phyloP scores from a whole-genome alignment of 1,140 invertebrate species.

The Trachymyrmex cornetzi region DNA sequence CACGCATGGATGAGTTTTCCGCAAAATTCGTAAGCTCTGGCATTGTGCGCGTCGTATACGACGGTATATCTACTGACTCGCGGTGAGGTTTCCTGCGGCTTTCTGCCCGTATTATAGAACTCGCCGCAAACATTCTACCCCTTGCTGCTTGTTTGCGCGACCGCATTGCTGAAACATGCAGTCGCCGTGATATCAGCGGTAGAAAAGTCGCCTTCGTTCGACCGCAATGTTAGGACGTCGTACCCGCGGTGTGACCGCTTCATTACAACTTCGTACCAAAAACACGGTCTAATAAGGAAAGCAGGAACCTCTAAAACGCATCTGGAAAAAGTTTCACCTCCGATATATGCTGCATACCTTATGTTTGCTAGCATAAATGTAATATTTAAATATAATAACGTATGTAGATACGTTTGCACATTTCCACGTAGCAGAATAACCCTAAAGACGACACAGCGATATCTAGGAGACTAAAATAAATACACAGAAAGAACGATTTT shows the following conservation, averaged over 20 bases:
- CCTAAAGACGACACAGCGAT: too few relatives aligned
- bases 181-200: constrained; percentile 45
- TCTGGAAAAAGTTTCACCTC: constrained; percentile 37
- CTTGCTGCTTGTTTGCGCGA: constrained; percentile 60
- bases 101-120: constrained; percentile 63
- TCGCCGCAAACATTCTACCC: constrained; percentile 66
- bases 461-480: too few relatives aligned
- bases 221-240: constrained; percentile 54
- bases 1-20: constrained; percentile 65
- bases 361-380: not conserved
- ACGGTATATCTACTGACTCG: constrained; percentile 43
- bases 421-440: too few relatives aligned
- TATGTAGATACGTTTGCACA: not conserved
- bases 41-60: constrained; percentile 61
- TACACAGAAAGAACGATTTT: too few relatives aligned
- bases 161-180: constrained; percentile 60
- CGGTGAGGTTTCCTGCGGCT: constrained; percentile 63
- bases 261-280: constrained; percentile 54
- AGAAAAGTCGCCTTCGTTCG: constrained; percentile 61
- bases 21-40: constrained; percentile 66
- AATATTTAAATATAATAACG: not conserved
- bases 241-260: constrained; percentile 38
- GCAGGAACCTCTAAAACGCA: not conserved
- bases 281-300: constrained; percentile 25
- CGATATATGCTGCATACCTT: not conserved